Base-by-base conservation (phyloP, 1,140 invertebrate genomes). In the Tetramorium simillimum region DNA sequence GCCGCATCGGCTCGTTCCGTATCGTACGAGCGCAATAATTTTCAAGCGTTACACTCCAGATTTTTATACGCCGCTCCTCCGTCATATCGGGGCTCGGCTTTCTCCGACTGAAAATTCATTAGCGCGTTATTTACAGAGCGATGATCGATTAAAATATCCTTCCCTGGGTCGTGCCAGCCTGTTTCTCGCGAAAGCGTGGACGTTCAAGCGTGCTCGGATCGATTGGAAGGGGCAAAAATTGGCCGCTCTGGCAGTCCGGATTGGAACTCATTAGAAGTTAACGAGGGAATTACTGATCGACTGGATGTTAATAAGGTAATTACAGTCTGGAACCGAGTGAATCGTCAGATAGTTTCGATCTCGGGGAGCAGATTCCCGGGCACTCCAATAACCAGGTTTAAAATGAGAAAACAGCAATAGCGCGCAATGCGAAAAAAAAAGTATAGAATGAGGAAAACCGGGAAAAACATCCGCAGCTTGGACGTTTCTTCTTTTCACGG, bases 271-370 rank as follows among this genome's bases (percentile, higher is more conserved):
- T 90, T 88, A 85, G 40, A 87, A 33, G 62, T 75, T 90, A 90
- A 90, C 75, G 75, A 90, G 70, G 56, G 46, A 90, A 90, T 90
- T 85, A 85, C 73, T 65, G 46, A 14, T 60, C 56, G 67, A 33
- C 67, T 40, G 62, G 63, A 87, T 63, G 80, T 85, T 90, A 89
- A 89, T 80, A 65, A 37, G 69, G n/a, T 90, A 88, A 89, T 90
- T 89, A 89, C 51, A 80, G 69, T 49, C 5, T 16, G 28, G 12
- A 70, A 1, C 43, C 9, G 58, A 88, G 16, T 86, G 65, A 89
- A 85, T 73, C 9, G 65, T 72, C 69, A 51, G 28, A 33, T 16
- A 40, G 21, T 46, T 58, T 82, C 40, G 37, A 82, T 60, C 51
- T 24, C 33, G 24, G 16, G 10, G 21, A 33, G 14, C 10, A 37